A percentile compares a stretch with the other conserved stretches of the same genome.
phyloP scores from a whole-genome alignment of 2,888 invertebrate species.

The Tipula lateralis region DNA sequence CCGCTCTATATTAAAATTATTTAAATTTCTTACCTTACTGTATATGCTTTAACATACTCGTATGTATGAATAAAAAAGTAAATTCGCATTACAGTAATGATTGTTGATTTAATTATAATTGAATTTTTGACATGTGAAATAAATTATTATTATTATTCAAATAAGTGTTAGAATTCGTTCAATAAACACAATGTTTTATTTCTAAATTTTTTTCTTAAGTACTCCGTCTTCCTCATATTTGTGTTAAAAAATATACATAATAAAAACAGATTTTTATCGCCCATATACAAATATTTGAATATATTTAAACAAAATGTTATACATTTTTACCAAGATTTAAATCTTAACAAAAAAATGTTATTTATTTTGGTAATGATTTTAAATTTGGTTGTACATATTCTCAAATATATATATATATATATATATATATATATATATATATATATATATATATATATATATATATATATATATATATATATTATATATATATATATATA shows the following conservation, averaged over 20 bases:
- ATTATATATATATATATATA: neutral
- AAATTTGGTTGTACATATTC: neutral
- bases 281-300: neutral
- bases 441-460: neutral
- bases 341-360: neutral
- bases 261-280: neutral
- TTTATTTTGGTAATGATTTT: neutral
- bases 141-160: neutral
- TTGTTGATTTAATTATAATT: neutral
- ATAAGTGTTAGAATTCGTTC: neutral
- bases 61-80: neutral
- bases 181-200: neutral
- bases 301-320: neutral
- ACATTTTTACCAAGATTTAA: neutral
- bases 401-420: neutral
- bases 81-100: neutral
- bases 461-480: neutral
- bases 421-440: no score
- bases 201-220: neutral
- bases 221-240: neutral
- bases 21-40: neutral
- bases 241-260: neutral
- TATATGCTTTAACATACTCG: neutral
- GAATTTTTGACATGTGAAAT: neutral
- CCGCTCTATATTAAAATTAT: neutral